Conservation (phyloP, 1,140 invertebrate species). For the Solen grandis region DNA sequence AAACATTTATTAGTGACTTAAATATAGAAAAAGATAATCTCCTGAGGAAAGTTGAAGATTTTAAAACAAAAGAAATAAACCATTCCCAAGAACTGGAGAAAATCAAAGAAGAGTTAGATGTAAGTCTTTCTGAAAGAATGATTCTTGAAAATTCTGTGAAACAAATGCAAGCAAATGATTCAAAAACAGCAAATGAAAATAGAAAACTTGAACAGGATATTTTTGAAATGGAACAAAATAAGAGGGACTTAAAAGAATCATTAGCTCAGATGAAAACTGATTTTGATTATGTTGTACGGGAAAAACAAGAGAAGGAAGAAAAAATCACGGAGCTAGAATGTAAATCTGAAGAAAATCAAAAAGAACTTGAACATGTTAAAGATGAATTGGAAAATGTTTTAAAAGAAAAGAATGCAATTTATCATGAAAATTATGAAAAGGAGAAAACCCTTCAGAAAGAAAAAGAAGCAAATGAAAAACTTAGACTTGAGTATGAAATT, state of each 20-base stretch:
- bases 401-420: conserved; percentile 16
- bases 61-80: not conserved
- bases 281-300: conserved; percentile 42
- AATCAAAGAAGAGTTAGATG: conserved; percentile 17
- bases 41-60: conserved; percentile 10
- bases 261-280: conserved; percentile 40
- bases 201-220: conserved; percentile 30
- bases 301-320: conserved; percentile 44
- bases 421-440: not conserved
- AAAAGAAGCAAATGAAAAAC: not conserved
- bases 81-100: not conserved
- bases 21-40: conserved; percentile 34
- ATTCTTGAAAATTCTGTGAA: not conserved
- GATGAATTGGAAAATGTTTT: not conserved
- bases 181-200: conserved; percentile 16
- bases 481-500: conserved; percentile 16
- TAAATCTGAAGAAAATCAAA: conserved; percentile 13
- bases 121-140: not conserved
- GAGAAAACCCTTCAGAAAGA: conserved; percentile 3
- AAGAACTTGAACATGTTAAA: conserved; percentile 8
- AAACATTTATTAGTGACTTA: conserved; percentile 19
- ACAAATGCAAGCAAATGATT: not conserved
- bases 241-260: not conserved
- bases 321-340: conserved; percentile 19
- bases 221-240: conserved; percentile 47